phyloP scores from a whole-genome alignment of 2,113 vertebrate species.

The Marmota monax region DNA sequence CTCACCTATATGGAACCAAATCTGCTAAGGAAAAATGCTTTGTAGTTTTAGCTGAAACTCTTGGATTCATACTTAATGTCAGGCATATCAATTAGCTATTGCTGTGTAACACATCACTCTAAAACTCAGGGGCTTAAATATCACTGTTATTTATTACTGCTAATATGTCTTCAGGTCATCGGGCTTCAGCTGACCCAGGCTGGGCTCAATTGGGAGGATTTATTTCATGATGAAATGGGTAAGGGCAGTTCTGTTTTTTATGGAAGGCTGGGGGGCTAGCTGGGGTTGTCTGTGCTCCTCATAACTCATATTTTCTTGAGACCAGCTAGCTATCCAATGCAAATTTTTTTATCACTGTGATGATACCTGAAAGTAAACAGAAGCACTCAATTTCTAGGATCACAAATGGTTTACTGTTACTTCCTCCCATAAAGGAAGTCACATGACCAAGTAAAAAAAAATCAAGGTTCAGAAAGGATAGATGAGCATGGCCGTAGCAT shows the following conservation, averaged over 20 bases:
- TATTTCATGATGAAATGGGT: neutral
- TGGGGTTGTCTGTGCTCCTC: neutral
- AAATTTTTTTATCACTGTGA: neutral
- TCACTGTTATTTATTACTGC: neutral
- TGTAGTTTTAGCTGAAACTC: neutral
- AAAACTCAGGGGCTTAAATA: neutral
- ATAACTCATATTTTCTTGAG: neutral
- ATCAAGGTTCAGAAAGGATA: neutral
- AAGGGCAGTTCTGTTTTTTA: neutral
- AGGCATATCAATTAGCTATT: constrained; percentile 24
- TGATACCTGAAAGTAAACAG: neutral
- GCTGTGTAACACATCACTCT: constrained; percentile 1
- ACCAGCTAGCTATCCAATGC: neutral
- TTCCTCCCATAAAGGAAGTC: neutral
- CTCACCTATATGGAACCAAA: neutral
- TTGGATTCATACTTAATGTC: neutral
- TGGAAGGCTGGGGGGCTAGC: neutral
- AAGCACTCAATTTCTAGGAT: neutral
- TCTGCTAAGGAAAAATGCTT: neutral
- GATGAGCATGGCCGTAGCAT: neutral
- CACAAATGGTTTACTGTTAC: neutral
- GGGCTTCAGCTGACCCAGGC: neutral
- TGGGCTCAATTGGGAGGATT: neutral
- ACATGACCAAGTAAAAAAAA: neutral
- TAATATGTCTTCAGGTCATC: neutral